Percentiles rank a stretch among this genome's conserved stretches.
phyloP scores from a whole-genome alignment of 2,113 vertebrate species.

The Bagarius yarrelli region DNA sequence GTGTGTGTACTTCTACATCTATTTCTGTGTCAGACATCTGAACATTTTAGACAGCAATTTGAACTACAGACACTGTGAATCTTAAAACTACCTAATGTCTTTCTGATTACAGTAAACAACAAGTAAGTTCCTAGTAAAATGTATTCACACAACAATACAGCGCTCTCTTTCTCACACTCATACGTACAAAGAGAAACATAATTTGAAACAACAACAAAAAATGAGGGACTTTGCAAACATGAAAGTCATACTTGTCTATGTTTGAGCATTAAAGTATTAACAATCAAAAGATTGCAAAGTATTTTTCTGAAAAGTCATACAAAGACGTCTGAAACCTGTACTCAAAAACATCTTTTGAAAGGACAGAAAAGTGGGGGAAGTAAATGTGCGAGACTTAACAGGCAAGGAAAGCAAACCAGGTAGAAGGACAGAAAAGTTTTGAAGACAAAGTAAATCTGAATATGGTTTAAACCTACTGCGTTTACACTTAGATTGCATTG shows the following conservation, averaged over 20 bases:
- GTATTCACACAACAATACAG: constrained; percentile 35
- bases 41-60: constrained; percentile 25
- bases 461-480: background rate
- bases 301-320: constrained; percentile 20
- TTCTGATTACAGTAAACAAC: constrained; percentile 54
- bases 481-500: constrained; percentile 7
- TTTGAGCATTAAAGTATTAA: background rate
- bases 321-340: constrained; percentile 25
- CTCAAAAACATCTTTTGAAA: constrained; percentile 26
- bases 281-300: constrained; percentile 1
- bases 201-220: background rate
- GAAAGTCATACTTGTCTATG: background rate
- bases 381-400: background rate
- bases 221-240: background rate
- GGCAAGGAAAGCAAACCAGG: constrained; percentile 3
- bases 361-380: background rate
- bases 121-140: constrained; percentile 60
- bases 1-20: background rate
- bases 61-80: background rate
- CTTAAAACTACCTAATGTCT: background rate
- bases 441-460: constrained; percentile 10
- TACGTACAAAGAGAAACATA: background rate
- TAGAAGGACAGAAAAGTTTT: constrained; percentile 13
- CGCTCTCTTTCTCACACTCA: background rate
- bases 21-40: constrained; percentile 8